Base-by-base conservation (phyloP, 2,797 vertebrate genomes). In the Stomatorhinus walkeri region DNA sequence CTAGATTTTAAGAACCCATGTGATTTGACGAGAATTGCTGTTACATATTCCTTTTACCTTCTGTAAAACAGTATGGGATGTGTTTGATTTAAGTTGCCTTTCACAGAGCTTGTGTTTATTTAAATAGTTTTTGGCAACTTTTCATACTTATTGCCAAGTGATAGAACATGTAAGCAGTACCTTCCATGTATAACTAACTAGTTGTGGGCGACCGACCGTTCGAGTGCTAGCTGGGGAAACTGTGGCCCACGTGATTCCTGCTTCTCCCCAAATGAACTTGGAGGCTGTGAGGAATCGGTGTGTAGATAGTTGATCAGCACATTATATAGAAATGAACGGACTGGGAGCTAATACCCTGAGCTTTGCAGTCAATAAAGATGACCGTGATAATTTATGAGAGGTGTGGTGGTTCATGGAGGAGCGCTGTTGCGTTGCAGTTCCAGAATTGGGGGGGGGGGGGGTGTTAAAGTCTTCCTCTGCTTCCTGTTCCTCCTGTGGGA, bases 51-150 rank as follows among this genome's bases (percentile, higher is more conserved):
- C 2, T 9, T 24, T 24, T 24, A 61, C 59, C 22, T 24, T 79
- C 36, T 79, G 36, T 79, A 19, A 79, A 79, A 43, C 72, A 79
- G 7, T n/a, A 40, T 43, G 72, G 72, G 40, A 9, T 43, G 72
- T 16, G 19, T 79, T 84, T 84, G n/a, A 24, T 48, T 28, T 84
- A 28, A 48, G 46, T 51, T 84, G 81, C 81, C 81, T 14, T 91
- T 92, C 92, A 94, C 93, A 92, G 87, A 89, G 89, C 93, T 92
- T 93, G 94, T 92, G 93, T 93, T 93, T 93, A 93, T 94, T 94
- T 90, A 91, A 91, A 93, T 90, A 92, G 91, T 93, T 90, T 92
- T 48, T 72, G 91, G 89, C 49, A 72, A 68, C 1, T 83, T 90
- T 87, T 89, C 61, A 90, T 92, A 91, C 16, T 91, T 89, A 92